phyloP scores from a whole-genome alignment of 2,888 invertebrate genomes.

The Salpingus planirostris region DNA sequence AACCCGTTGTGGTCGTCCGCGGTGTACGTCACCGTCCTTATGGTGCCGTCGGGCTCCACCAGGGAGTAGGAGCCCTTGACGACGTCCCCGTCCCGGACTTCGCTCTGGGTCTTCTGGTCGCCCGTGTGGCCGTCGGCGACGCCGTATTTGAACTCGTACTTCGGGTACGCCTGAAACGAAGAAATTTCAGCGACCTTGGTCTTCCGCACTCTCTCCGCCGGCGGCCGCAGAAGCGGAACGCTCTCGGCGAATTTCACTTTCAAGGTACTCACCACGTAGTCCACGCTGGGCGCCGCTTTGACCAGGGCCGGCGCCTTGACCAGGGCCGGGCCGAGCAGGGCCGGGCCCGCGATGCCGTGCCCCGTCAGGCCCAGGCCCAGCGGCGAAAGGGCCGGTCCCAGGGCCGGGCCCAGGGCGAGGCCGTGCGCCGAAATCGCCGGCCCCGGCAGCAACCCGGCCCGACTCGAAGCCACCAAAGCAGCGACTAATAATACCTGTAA shows the following conservation, averaged over 20 bases:
- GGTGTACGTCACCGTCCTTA: slow-evolving; percentile 49
- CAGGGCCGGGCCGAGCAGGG: neutral
- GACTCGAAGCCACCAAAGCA: slow-evolving; percentile 39
- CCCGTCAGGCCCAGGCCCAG: neutral
- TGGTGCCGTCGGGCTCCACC: slow-evolving; percentile 49
- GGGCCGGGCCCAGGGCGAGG: slow-evolving; percentile 23
- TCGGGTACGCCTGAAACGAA: slow-evolving; percentile 42
- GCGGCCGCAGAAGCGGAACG: too few relatives aligned
- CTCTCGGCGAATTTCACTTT: too few relatives aligned
- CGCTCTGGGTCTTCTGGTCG: slow-evolving; percentile 48
- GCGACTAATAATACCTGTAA: slow-evolving; percentile 33
- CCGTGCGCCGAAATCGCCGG: slow-evolving; percentile 15
- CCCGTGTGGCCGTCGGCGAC: slow-evolving; percentile 51
- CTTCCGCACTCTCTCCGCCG: neutral
- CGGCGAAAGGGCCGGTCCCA: slow-evolving; percentile 7
- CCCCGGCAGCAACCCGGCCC: slow-evolving; percentile 42
- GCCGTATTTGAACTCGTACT: slow-evolving; percentile 51
- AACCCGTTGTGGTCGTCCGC: slow-evolving; percentile 52
- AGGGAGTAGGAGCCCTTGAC: slow-evolving; percentile 51
- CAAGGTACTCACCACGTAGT: slow-evolving; percentile 16
- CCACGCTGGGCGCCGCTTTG: slow-evolving; percentile 28
- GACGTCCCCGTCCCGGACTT: slow-evolving; percentile 47
- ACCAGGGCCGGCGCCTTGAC: slow-evolving; percentile 17
- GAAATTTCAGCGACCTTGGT: neutral
- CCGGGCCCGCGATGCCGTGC: neutral